A percentile compares a stretch with the other conserved stretches of the same genome.
phyloP scores from a whole-genome alignment of 2,888 invertebrate species.

The Stratiomys singularior region DNA sequence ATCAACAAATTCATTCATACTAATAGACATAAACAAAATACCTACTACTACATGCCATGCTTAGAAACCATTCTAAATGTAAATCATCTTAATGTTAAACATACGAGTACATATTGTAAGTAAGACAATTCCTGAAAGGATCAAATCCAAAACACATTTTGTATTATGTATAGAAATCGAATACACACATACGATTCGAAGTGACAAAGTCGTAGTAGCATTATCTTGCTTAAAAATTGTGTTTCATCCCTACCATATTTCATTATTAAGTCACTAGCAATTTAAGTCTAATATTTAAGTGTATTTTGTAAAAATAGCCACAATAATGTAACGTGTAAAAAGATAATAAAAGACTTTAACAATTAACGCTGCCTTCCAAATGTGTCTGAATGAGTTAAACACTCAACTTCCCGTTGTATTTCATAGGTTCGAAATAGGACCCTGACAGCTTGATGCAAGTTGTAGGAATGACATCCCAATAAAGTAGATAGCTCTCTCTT shows the following conservation, averaged over 20 bases:
- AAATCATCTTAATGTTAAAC: constrained; percentile 20
- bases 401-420: too few species aligned
- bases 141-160: constrained; percentile 18
- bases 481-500: too few species aligned
- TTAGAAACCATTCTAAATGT: constrained; percentile 38
- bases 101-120: constrained; percentile 4
- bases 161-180: not conserved
- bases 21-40: not conserved
- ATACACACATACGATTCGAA: constrained; percentile 14
- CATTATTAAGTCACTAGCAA: constrained; percentile 45
- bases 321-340: constrained; percentile 34
- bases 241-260: constrained; percentile 40
- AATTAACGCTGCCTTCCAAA: too few species aligned
- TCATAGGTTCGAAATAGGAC: too few species aligned
- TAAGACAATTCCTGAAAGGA: not conserved
- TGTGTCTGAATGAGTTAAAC: too few species aligned
- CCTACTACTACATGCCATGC: constrained; percentile 42
- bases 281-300: constrained; percentile 27
- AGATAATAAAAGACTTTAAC: constrained; percentile 44
- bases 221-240: constrained; percentile 29
- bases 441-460: too few species aligned
- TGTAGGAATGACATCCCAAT: too few species aligned
- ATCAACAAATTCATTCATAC: constrained; percentile 6
- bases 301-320: constrained; percentile 22
- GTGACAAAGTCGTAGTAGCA: not conserved